phyloP scores from a whole-genome alignment of 2,888 invertebrate genomes.

The Cryptophagus acutangulus region DNA sequence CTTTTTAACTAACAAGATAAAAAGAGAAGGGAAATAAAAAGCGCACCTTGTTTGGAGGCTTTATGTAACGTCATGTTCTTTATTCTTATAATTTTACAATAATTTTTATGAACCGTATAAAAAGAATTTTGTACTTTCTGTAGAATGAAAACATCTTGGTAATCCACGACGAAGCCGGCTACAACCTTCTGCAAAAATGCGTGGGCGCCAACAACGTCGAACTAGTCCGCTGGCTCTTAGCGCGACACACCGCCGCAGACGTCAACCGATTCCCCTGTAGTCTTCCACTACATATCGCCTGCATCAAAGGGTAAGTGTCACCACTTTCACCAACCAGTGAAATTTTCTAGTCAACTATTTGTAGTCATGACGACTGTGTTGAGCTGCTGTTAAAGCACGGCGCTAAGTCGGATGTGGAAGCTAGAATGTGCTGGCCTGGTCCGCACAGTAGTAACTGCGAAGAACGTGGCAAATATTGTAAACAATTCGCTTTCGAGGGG shows the following conservation, averaged over 20 bases:
- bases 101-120: background rate
- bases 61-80: too few species aligned
- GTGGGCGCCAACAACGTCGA: constrained; percentile 68
- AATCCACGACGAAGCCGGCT: constrained; percentile 62
- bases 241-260: constrained; percentile 58
- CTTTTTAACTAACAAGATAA: too few species aligned
- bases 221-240: constrained; percentile 62
- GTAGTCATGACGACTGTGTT: constrained; percentile 62
- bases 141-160: constrained; percentile 65
- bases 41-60: too few species aligned
- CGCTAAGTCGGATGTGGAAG: constrained; percentile 65
- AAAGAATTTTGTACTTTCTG: background rate
- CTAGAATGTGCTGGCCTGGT: constrained; percentile 71
- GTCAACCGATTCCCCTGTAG: constrained; percentile 70
- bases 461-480: constrained; percentile 61
- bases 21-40: too few species aligned
- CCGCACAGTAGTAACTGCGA: constrained; percentile 67
- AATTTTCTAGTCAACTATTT: constrained; percentile 17
- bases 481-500: constrained; percentile 25
- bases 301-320: constrained; percentile 56
- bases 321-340: background rate
- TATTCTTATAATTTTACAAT: background rate
- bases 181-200: constrained; percentile 69
- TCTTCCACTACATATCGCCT: constrained; percentile 69
- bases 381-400: constrained; percentile 64